phyloP scores from a whole-genome alignment of 2,888 invertebrate species.

The Tenthredo amoena region DNA sequence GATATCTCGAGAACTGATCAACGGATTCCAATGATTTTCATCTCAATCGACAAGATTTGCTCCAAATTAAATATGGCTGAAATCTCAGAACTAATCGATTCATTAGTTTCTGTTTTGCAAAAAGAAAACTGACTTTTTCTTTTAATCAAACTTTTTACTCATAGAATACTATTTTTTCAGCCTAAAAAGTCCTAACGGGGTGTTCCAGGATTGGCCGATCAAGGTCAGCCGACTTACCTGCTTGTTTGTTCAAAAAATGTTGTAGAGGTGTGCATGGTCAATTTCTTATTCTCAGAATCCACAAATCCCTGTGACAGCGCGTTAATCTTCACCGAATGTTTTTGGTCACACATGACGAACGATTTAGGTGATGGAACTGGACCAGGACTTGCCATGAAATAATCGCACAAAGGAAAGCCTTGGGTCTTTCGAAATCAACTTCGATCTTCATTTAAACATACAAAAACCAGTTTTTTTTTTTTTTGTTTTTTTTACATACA shows the following conservation, averaged over 20 bases:
- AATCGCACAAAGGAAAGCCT: neutral
- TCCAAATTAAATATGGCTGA: neutral
- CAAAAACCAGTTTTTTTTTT: neutral
- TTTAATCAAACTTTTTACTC: too few relatives aligned
- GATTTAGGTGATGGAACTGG: neutral
- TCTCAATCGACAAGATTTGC: too few relatives aligned
- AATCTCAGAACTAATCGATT: neutral
- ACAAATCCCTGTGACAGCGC: slow-evolving; percentile 63
- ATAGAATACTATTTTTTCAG: too few relatives aligned
- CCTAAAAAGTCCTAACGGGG: too few relatives aligned
- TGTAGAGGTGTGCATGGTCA: neutral
- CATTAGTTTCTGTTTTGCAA: neutral
- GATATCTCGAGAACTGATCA: too few relatives aligned
- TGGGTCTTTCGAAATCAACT: neutral
- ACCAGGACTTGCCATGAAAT: slow-evolving; percentile 30
- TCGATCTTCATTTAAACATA: neutral
- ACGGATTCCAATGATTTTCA: too few relatives aligned
- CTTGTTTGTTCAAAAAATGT: neutral
- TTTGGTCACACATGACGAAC: slow-evolving; percentile 60
- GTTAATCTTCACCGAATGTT: slow-evolving; percentile 65
- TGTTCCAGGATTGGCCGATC: too few relatives aligned
- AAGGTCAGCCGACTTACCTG: neutral
- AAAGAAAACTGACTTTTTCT: neutral
- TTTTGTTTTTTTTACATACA: neutral
- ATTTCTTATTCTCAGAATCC: slow-evolving; percentile 56